Base-by-base conservation (phyloP, 1,140 invertebrate genomes). In the Periplaneta americana region DNA sequence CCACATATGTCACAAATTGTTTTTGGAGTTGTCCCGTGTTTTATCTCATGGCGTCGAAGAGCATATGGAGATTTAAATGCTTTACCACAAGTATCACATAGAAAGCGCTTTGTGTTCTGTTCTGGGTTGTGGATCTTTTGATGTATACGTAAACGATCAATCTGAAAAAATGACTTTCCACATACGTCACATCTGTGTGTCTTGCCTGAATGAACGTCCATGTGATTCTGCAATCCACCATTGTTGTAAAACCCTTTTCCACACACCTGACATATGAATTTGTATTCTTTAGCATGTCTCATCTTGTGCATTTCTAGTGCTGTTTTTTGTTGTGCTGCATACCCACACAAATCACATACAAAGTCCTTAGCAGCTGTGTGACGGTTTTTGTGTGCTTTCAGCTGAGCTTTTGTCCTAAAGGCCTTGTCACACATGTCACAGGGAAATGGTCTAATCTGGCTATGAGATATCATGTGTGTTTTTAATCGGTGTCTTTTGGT, bases 101-200 rank as follows among this genome's bases (percentile, higher is more conserved):
- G n/a, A n/a, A n/a, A n/a, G n/a, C n/a, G 87, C 86, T 2, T 84
- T 34, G 86, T 92, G 92, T 10, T 86, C 18, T 86, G 86, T 81
- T 90, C 88, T 78, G 89, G 91, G 8, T 88, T 90, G 84, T 94
- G 93, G 81, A 92, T 91, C 82, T 91, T 87, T 82, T 90, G 87
- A 84, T 92, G 91, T 18, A 90, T 88, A 39, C 88, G 88, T 34
- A 91, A 82, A 34, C 88, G 87, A 17, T 86, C 86, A 33, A 88
- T 87, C 8, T 86, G 87, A 78, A 87, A 88, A 79, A 89, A 90
- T n/a, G n/a, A n/a, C n/a, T n/a, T n/a, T n/a, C n/a, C n/a, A n/a
- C n/a, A n/a, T n/a, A n/a, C n/a, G n/a, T 87, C 85, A 80, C 89
- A 90, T 48, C 83, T 85, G 13, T 84, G 84, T 80, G 88, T 89